These are phyloP conservation scores for Diphyllodes magnificus DNA, from an alignment of 2,113 vertebrate genomes.

Conservation along the genomic window DNA sequence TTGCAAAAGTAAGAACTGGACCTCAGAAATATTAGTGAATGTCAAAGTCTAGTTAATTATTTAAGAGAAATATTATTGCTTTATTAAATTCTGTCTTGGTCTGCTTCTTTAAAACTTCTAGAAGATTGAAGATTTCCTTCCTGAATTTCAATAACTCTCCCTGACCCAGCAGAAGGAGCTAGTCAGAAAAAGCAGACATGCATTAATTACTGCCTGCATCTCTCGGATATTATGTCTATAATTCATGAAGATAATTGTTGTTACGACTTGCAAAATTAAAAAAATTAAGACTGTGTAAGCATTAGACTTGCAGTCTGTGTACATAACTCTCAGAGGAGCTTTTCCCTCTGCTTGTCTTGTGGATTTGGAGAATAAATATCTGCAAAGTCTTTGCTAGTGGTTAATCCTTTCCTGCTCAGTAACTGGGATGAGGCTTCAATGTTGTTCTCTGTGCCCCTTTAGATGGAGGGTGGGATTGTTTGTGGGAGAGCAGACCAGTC, in stretches of 20 bases:
- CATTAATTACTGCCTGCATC: conserved; percentile 62
- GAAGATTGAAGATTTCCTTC: conserved; percentile 47
- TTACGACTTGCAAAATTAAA: conserved; percentile 18
- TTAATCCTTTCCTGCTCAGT: conserved; percentile 6
- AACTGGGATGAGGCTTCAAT: background rate
- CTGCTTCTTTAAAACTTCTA: conserved; percentile 51
- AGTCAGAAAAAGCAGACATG: conserved; percentile 51
- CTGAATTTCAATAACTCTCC: conserved; percentile 61
- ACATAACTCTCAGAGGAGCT: conserved; percentile 6
- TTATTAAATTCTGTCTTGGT: conserved; percentile 53
- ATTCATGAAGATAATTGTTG: conserved; percentile 67
- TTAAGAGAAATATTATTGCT: conserved; percentile 64
- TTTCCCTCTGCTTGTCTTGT: conserved; percentile 25
- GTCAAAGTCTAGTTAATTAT: conserved; percentile 65
- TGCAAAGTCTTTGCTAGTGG: background rate
- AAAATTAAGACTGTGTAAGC: conserved; percentile 35
- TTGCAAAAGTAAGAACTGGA: background rate
- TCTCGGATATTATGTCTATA: conserved; percentile 58
- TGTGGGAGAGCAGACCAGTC: background rate
- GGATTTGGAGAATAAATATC: conserved; percentile 44
- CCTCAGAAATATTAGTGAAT: background rate
- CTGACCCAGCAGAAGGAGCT: conserved; percentile 59
- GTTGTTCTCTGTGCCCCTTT: background rate
- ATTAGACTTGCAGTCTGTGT: background rate
- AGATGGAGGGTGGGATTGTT: background rate